A percentile compares a stretch with the other conserved stretches of the same genome.
These are phyloP conservation scores for Coleophora deauratella DNA, from an alignment of 2,888 invertebrate species.

Conservation along the genomic window DNA sequence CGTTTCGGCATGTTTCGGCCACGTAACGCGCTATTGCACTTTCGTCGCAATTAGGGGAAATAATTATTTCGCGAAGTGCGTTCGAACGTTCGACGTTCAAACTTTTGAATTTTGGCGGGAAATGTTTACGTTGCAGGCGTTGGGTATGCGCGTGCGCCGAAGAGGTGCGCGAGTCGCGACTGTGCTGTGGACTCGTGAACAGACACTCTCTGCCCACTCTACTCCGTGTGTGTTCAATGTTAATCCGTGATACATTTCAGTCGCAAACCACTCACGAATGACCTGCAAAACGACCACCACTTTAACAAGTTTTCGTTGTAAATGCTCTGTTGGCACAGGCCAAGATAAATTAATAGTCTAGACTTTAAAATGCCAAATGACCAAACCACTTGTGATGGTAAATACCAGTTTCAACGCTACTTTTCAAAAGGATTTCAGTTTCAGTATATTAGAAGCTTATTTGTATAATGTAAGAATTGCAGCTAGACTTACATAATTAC, in stretches of 20 bases:
- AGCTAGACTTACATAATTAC: too few species aligned
- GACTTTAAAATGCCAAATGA: too few species aligned
- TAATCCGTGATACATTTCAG: constrained; percentile 49
- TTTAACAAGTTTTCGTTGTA: constrained; percentile 1
- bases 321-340: neutral
- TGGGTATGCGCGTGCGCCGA: constrained; percentile 53
- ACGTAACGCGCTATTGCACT: constrained; percentile 54
- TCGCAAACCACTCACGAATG: constrained; percentile 29
- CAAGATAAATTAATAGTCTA: too few species aligned
- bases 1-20: constrained; percentile 48
- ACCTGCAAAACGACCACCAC: constrained; percentile 21
- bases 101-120: constrained; percentile 59
- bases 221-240: constrained; percentile 52
- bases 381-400: too few species aligned
- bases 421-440: too few species aligned
- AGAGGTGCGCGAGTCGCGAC: constrained; percentile 61
- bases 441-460: too few species aligned
- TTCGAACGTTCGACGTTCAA: constrained; percentile 36
- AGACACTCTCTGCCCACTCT: constrained; percentile 52
- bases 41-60: constrained; percentile 48
- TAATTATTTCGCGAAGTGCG: constrained; percentile 33
- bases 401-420: too few species aligned
- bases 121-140: constrained; percentile 60
- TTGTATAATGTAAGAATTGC: too few species aligned
- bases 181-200: constrained; percentile 43